These are phyloP conservation scores for Mycalesis mineus DNA, from an alignment of 2,888 invertebrate genomes.

Conservation along the genomic window DNA sequence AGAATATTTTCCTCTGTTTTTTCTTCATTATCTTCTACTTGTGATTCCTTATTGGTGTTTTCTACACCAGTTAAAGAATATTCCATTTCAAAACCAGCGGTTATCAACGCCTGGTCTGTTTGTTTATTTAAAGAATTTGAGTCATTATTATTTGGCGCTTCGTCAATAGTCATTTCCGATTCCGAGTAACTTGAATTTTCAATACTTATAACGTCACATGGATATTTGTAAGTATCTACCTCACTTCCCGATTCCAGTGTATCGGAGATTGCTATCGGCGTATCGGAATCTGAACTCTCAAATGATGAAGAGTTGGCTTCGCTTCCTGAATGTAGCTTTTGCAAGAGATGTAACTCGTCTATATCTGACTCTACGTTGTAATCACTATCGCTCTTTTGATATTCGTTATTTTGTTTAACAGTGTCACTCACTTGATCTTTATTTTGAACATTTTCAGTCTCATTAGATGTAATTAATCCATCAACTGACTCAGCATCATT, in stretches of 20 bases:
- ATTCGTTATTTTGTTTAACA: constrained; percentile 5
- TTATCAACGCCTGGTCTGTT: constrained; percentile 21
- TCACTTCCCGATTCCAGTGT: constrained; percentile 49
- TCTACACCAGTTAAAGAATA: constrained; percentile 20
- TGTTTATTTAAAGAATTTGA: constrained; percentile 11
- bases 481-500: constrained; percentile 3
- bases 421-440: neutral
- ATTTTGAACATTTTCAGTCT: neutral
- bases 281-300: constrained; percentile 54
- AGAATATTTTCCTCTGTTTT: constrained; percentile 49
- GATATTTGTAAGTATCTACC: constrained; percentile 32
- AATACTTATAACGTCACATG: constrained; percentile 60
- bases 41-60: constrained; percentile 8
- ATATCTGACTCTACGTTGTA: constrained; percentile 50
- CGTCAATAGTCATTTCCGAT: constrained; percentile 42
- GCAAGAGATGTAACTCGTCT: constrained; percentile 61
- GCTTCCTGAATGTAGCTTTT: constrained; percentile 56
- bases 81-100: constrained; percentile 35
- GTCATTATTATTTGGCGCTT: constrained; percentile 22
- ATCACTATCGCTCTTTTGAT: constrained; percentile 24
- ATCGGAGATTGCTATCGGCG: constrained; percentile 59
- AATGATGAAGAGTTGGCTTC: constrained; percentile 45
- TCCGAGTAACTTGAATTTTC: constrained; percentile 70
- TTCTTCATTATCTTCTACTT: constrained; percentile 33
- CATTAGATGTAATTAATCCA: neutral